Percentiles rank a stretch among this genome's conserved stretches.
These are phyloP conservation scores for Idaea straminata DNA, from an alignment of 2,888 invertebrate species.

Conservation along the genomic window DNA sequence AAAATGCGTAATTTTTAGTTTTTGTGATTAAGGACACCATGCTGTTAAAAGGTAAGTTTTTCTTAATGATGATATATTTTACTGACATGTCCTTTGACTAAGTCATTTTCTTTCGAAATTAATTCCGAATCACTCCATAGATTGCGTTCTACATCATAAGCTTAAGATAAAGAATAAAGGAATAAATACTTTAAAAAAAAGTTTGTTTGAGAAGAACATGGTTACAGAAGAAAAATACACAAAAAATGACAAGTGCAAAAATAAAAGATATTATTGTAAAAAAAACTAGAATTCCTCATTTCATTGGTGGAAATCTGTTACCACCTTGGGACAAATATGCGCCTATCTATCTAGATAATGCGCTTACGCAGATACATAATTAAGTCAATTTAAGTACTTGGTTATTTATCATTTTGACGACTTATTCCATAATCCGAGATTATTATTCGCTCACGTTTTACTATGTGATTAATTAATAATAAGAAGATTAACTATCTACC, in stretches of 20 bases:
- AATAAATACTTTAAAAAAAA: too few species aligned
- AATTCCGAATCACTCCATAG: too few species aligned
- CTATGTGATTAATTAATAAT: background rate
- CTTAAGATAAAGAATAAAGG: too few species aligned
- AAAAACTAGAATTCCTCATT: background rate
- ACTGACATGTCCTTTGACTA: too few species aligned
- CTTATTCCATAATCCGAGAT: background rate
- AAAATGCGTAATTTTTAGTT: background rate
- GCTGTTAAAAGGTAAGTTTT: background rate
- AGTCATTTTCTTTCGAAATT: too few species aligned
- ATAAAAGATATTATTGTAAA: background rate
- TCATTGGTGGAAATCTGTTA: background rate
- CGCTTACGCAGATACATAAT: background rate
- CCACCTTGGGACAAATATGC: background rate
- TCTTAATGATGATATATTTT: too few species aligned
- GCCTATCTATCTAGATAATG: background rate
- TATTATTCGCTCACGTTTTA: background rate
- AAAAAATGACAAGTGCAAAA: too few species aligned
- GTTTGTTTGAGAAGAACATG: too few species aligned
- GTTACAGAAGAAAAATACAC: too few species aligned
- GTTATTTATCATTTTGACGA: background rate
- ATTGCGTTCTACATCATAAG: too few species aligned
- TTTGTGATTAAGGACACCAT: background rate
- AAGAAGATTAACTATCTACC: background rate
- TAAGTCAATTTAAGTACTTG: background rate